Conservation (phyloP, 2,888 invertebrate species). For the Microplitis manilae region DNA sequence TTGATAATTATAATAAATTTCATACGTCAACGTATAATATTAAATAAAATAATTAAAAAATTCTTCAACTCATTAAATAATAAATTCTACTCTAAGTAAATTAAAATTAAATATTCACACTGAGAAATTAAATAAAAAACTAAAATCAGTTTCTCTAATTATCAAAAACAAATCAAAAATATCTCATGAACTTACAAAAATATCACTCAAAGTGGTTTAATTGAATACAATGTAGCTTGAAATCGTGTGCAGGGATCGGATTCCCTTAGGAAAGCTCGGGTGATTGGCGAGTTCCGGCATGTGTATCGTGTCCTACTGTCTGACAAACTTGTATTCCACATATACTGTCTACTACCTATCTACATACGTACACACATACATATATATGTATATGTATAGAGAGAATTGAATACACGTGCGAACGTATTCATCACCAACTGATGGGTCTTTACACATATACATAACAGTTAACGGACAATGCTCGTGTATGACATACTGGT, state of each 20-base stretch:
- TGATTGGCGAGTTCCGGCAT: slow-evolving; percentile 39
- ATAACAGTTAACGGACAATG: slow-evolving; percentile 15
- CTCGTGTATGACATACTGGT: slow-evolving; percentile 14
- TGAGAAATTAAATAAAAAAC: background rate
- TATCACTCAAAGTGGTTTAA: slow-evolving; percentile 1
- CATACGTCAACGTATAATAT: no score
- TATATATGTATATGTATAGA: background rate
- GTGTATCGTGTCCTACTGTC: slow-evolving; percentile 29
- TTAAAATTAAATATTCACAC: no score
- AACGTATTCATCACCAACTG: slow-evolving; percentile 26
- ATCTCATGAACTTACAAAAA: background rate
- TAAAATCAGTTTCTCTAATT: background rate
- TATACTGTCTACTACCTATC: background rate
- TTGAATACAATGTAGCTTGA: slow-evolving; percentile 33
- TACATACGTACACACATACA: background rate
- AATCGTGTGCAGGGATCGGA: slow-evolving; percentile 13
- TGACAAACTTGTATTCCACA: slow-evolving; percentile 28
- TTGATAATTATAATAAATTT: no score
- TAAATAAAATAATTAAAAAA: no score
- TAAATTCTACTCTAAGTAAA: no score
- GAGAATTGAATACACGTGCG: slow-evolving; percentile 21
- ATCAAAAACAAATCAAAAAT: background rate
- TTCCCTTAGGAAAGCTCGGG: slow-evolving; percentile 34
- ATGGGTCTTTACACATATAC: slow-evolving; percentile 19
- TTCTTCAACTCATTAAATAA: no score